phyloP scores from a whole-genome alignment of 2,113 vertebrate genomes.

The Suricata suricatta region DNA sequence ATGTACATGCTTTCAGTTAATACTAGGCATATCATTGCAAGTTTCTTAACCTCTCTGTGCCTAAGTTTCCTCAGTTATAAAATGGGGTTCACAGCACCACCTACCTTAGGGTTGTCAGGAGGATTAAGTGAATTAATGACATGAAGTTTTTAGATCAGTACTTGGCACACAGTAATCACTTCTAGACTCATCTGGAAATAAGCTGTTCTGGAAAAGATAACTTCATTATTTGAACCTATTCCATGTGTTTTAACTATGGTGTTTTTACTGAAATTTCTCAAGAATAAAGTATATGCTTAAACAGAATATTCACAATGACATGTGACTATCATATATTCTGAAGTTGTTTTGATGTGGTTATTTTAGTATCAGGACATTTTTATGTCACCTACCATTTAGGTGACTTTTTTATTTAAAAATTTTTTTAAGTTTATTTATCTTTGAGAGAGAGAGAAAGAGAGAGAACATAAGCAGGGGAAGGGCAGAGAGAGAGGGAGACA shows the following conservation, averaged over 20 bases:
- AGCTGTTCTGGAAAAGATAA: background rate
- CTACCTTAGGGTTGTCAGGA: background rate
- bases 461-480: too few species aligned
- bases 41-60: background rate
- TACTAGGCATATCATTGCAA: background rate
- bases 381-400: background rate
- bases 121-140: background rate
- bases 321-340: constrained; percentile 11
- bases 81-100: background rate
- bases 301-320: background rate
- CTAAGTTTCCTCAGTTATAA: background rate
- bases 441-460: too few species aligned
- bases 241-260: background rate
- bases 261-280: constrained; percentile 19
- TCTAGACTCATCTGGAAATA: background rate
- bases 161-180: background rate
- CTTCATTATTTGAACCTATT: constrained; percentile 33
- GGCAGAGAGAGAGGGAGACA: too few species aligned
- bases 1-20: background rate
- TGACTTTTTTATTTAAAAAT: background rate
- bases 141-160: background rate
- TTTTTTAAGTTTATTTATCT: too few species aligned
- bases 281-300: background rate
- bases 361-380: background rate
- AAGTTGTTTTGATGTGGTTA: background rate